Conservation (phyloP, 1,140 invertebrate genomes). For the Neodiprion lecontei region DNA sequence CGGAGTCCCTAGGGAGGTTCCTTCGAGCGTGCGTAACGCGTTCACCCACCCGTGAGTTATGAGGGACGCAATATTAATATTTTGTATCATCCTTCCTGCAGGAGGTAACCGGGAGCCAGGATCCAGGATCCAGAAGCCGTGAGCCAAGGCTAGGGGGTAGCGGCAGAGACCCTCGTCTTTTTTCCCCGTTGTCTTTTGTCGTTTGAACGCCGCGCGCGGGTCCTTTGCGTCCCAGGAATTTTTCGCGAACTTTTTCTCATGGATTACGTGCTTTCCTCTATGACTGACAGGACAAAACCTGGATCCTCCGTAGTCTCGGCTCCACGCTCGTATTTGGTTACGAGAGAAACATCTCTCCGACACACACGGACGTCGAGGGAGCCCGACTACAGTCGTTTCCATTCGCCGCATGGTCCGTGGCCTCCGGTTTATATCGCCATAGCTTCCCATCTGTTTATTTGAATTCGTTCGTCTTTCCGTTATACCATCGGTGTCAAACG, state of each 20-base stretch:
- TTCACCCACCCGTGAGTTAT: slow-evolving; percentile 60
- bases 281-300: slow-evolving; percentile 13
- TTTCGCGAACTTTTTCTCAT: slow-evolving; percentile 15
- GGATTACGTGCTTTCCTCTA: slow-evolving; percentile 31
- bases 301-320: neutral
- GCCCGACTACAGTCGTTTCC: neutral
- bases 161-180: slow-evolving; percentile 34
- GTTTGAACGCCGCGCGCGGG: slow-evolving; percentile 37
- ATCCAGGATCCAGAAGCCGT: neutral
- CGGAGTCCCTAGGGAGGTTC: slow-evolving; percentile 52
- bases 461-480: neutral
- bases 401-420: neutral
- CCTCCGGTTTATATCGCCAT: neutral
- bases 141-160: neutral
- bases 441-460: neutral
- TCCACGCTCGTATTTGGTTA: neutral
- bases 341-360: neutral
- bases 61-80: slow-evolving; percentile 64
- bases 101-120: slow-evolving; percentile 3
- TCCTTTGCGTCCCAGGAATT: slow-evolving; percentile 19
- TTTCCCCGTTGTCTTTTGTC: slow-evolving; percentile 50
- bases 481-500: neutral
- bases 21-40: slow-evolving; percentile 60
- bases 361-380: neutral
- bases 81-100: slow-evolving; percentile 61